Evolutionary conservation across 2,113 vertebrate genomes (phyloP).

Genomic region (Anhinga anhinga): DNA sequence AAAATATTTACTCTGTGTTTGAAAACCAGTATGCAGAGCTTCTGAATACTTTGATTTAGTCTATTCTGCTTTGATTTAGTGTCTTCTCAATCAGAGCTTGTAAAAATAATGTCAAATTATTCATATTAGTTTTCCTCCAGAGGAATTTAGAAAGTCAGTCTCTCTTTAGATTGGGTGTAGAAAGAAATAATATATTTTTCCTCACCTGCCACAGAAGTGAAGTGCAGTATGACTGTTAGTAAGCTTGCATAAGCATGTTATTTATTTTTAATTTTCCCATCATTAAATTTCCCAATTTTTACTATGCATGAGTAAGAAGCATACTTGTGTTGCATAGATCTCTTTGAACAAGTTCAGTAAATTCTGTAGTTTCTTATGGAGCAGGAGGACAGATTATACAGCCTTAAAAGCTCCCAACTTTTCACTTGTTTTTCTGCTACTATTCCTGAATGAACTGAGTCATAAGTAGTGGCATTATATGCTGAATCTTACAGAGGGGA

Average conservation of each 20-base stretch:
- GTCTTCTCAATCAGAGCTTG: background rate
- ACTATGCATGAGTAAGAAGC: background rate
- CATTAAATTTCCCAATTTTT: background rate
- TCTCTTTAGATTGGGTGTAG: background rate
- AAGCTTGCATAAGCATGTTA: background rate
- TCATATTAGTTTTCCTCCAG: background rate
- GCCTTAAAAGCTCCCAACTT: background rate
- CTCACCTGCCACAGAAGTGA: background rate
- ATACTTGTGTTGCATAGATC: background rate
- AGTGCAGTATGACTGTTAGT: background rate
- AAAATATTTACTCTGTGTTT: conserved; percentile 5
- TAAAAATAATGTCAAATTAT: background rate
- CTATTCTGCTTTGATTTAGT: background rate
- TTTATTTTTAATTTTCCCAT: background rate
- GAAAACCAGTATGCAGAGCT: background rate
- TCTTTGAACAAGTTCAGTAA: background rate
- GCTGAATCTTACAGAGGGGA: background rate
- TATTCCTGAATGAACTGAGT: background rate
- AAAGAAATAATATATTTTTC: background rate
- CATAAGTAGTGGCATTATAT: background rate
- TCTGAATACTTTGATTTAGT: background rate
- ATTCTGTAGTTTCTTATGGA: background rate
- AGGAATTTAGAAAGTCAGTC: background rate
- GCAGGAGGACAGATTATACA: background rate
- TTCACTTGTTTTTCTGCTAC: background rate